Percentiles rank a stretch among this genome's conserved stretches.
These are phyloP conservation scores for Trichonephila clavata DNA, from an alignment of 1,140 invertebrate species.

Conservation along the genomic window DNA sequence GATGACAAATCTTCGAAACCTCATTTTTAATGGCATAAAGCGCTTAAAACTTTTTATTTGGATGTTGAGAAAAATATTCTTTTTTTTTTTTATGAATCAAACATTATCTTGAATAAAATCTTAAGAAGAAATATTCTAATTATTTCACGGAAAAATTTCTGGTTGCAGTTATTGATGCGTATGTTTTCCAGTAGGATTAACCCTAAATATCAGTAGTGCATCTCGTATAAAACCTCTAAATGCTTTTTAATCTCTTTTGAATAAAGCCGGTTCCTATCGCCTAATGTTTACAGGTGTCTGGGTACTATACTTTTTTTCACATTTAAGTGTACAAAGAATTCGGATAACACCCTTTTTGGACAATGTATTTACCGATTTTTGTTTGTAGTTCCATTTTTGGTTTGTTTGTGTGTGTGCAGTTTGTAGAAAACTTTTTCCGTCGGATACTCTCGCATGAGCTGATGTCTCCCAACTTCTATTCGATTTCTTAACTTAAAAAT, in stretches of 20 bases:
- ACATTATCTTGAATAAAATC: neutral
- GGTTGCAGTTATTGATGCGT: neutral
- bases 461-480: neutral
- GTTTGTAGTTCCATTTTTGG: neutral
- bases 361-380: constrained; percentile 17
- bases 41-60: no score
- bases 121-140: neutral
- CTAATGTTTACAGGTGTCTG: neutral
- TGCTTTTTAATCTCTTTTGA: constrained; percentile 27
- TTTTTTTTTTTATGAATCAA: no score
- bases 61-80: no score
- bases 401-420: neutral
- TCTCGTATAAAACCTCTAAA: neutral
- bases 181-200: constrained; percentile 1
- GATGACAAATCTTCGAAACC: no score
- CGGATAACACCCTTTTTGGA: neutral
- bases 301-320: neutral
- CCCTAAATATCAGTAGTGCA: neutral
- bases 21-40: no score
- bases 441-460: neutral
- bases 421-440: neutral
- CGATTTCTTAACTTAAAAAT: neutral
- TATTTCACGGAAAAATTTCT: neutral
- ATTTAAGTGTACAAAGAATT: neutral
- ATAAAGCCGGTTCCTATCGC: neutral